Percentiles rank a stretch among this genome's conserved stretches.
Evolutionary conservation across 2,113 vertebrate genomes (phyloP).

Genomic region (Calyptommatus sinebrachiatus): DNA sequence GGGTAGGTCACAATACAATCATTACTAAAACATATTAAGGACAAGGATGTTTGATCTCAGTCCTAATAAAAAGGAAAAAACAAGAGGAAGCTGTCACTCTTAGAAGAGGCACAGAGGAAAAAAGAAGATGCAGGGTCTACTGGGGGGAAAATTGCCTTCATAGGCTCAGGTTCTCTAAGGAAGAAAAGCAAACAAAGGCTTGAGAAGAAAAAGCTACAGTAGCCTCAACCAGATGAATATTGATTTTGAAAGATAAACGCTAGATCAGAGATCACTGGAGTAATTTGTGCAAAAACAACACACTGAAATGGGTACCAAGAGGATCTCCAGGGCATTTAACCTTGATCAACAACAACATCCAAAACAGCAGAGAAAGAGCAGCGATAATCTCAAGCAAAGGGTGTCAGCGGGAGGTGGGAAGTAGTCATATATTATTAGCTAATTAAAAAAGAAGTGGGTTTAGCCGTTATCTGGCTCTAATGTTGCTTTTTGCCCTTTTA

Average conservation of each 20-base stretch:
- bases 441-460: not conserved
- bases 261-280: conserved; percentile 23
- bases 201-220: conserved; percentile 9
- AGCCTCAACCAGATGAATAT: conserved; percentile 13
- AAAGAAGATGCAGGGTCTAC: not conserved
- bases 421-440: not conserved
- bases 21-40: too few species aligned
- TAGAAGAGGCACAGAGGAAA: conserved; percentile 7
- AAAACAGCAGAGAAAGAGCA: not conserved
- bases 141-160: conserved; percentile 5
- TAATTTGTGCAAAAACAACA: conserved; percentile 10
- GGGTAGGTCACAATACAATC: too few species aligned
- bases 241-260: conserved; percentile 45
- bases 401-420: not conserved
- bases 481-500: too few species aligned
- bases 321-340: conserved; percentile 26
- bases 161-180: not conserved
- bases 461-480: not conserved
- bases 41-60: not conserved
- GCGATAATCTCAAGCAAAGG: not conserved
- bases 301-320: conserved; percentile 9
- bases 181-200: not conserved
- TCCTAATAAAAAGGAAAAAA: not conserved
- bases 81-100: not conserved
- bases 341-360: conserved; percentile 26